Base-by-base conservation (phyloP, 1,140 invertebrate genomes). In the Musca domestica region DNA sequence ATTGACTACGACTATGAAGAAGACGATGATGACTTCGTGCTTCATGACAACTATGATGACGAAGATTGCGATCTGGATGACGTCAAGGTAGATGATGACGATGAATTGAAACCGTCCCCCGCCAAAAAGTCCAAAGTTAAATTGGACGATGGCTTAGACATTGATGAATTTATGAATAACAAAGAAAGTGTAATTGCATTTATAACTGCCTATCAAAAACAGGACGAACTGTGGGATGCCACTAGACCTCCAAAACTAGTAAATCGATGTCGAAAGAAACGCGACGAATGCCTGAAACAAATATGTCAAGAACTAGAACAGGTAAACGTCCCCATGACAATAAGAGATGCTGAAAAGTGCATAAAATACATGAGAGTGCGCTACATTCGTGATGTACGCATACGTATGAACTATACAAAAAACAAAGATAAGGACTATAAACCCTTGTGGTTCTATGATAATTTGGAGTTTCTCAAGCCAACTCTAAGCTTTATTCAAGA, bases 251-350 rank as follows among this genome's bases (percentile, higher is more conserved):
- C 56, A 6, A 61, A 61, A 41, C 20, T 61, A 41, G 56, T 61
- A 61, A 61, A 61, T 61, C 56, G 56, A 41, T 61, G 56, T 19
- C 56, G 56, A 41, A 61, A 61, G 12, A 61, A 61, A 61, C 56
- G 56, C 19, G 56, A 61, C 6, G 27, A 61, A 61, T 61, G 56
- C 9, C 19, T 61, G 10, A 61, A 61, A 12, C 17, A 15, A 7
- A 61, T 61, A 17, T 61, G 56, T 20, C 15, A 61, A 15, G 56
- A 61, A 34, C 12, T 61, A n/a, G 27, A 61, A 30, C n/a, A 34
- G 5, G n/a, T 61, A 19, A n/a, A 61, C 10, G 34, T 61, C 2
- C 56, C 30, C 30, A 61, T 61, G 56, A 41, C 56, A 17, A 34
- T 20, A 61, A 22, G 34, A 17, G 56, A 61, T 34, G 56, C 27